Base-by-base conservation (phyloP, 2,113 vertebrate genomes). In the Struthidea cinerea region DNA sequence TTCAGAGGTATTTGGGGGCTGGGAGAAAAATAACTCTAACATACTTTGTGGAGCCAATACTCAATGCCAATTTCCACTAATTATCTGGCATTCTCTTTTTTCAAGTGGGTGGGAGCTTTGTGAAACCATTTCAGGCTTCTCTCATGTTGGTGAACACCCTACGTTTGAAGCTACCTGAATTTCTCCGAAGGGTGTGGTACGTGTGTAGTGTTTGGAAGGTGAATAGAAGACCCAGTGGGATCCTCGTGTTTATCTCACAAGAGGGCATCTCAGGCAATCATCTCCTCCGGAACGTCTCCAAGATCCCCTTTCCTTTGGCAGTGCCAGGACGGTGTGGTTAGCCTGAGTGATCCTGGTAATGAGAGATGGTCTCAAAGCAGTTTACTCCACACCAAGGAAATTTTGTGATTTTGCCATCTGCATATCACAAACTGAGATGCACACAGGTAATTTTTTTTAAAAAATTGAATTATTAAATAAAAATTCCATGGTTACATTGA, bases 61-160 rank as follows among this genome's bases (percentile, higher is more conserved):
- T 77, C 76, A 4, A 61, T 91, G 97, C 96, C 97, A 97, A 74
- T 95, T 97, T 96, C 92, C 96, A 96, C 87, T 92, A 97, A 97
- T 95, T 97, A 88, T 84, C 92, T 97, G 93, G 92, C 75, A 90
- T 93, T 94, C 86, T 79, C 42, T 61, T 91, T 96, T 95, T 97
- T 96, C 39, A 90, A 91, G 97, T 97, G 95, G 89, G 94, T 95
- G 96, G 87, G 84, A 96, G 74, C 81, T 92, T 84, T 96, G 77
- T 46, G 71, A 93, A 96, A 93, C 61, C 52, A 95, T 93, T 95
- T 95, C 91, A 86, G 81, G 85, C 68, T 28, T 49, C 87, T 97
- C 60, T 96, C 2, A 18, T 20, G 2, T 69, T 49, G 50, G 79
- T 83, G 93, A 97, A 89, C 70, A 76, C 68, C 63, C 5, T 16